These are phyloP conservation scores for Arion vulgaris DNA, from an alignment of 1,140 invertebrate species.

Conservation along the genomic window DNA sequence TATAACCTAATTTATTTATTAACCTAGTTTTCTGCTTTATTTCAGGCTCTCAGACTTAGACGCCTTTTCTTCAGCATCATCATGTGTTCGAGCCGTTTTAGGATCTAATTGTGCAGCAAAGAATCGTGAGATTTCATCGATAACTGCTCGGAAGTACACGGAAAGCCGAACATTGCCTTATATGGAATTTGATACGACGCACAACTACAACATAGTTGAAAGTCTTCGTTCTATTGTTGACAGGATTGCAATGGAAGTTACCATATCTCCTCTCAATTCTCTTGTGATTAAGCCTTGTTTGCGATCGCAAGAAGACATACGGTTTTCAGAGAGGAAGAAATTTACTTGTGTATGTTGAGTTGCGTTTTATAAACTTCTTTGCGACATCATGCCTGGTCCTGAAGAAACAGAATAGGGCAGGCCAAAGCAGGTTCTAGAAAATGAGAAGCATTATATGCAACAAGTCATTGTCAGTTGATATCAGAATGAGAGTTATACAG, in stretches of 20 bases:
- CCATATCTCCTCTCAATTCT: neutral
- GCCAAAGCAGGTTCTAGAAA: too few species aligned
- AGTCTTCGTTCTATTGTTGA: conserved; percentile 15
- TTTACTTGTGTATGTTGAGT: too few species aligned
- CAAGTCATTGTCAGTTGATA: too few species aligned
- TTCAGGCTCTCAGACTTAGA: conserved; percentile 29
- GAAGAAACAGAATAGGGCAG: too few species aligned
- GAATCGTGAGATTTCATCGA: neutral
- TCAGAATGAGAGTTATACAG: too few species aligned
- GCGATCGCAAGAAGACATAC: too few species aligned
- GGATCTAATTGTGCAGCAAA: conserved; percentile 21
- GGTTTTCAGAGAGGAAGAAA: too few species aligned
- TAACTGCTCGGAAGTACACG: conserved; percentile 9
- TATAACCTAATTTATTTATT: too few species aligned
- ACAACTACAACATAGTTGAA: conserved; percentile 32
- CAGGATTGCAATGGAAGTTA: conserved; percentile 2
- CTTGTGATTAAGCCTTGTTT: neutral
- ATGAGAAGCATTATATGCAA: too few species aligned
- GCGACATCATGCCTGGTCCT: too few species aligned
- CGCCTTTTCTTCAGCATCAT: neutral
- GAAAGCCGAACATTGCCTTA: conserved; percentile 32
- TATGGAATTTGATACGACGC: conserved; percentile 22
- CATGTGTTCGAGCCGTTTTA: neutral
- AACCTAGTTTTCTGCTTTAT: too few species aligned
- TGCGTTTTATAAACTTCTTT: too few species aligned